These are phyloP conservation scores for Geotrypetes seraphini DNA, from an alignment of 2,797 vertebrate genomes.

Conservation along the genomic window DNA sequence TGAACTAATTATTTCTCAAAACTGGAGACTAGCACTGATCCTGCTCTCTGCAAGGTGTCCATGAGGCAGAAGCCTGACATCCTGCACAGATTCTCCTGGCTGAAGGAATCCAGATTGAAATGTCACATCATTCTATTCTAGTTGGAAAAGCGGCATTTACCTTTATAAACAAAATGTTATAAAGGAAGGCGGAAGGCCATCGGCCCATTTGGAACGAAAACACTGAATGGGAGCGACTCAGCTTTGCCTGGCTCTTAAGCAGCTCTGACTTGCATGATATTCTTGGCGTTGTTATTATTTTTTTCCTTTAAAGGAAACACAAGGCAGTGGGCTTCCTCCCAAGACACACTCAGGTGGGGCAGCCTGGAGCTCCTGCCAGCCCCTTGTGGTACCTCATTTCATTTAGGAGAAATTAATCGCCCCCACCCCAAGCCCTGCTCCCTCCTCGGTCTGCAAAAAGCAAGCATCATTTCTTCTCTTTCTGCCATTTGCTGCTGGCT, in stretches of 20 bases:
- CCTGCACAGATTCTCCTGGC: no score
- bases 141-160: slow-evolving; percentile 11
- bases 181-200: slow-evolving; percentile 42
- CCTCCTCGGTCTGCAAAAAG: no score
- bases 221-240: slow-evolving; percentile 41
- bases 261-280: slow-evolving; percentile 49
- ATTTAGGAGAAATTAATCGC: not conserved
- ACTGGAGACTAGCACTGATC: no score
- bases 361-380: slow-evolving; percentile 34
- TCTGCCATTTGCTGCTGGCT: accelerated
- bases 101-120: no score
- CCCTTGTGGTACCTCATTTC: slow-evolving; percentile 34
- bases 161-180: slow-evolving; percentile 40
- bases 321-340: slow-evolving; percentile 49
- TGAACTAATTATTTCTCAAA: no score
- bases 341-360: slow-evolving; percentile 55
- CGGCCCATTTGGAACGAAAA: slow-evolving; percentile 52
- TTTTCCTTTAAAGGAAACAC: slow-evolving; percentile 43
- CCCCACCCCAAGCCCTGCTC: not conserved
- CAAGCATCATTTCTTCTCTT: no score
- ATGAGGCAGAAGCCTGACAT: no score
- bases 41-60: no score
- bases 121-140: slow-evolving; percentile 22
- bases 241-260: slow-evolving; percentile 52
- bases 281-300: slow-evolving; percentile 52